Percentiles rank a stretch among this genome's conserved stretches.
Conservation (phyloP, 2,888 invertebrate species). For the Dioctria rufipes region DNA sequence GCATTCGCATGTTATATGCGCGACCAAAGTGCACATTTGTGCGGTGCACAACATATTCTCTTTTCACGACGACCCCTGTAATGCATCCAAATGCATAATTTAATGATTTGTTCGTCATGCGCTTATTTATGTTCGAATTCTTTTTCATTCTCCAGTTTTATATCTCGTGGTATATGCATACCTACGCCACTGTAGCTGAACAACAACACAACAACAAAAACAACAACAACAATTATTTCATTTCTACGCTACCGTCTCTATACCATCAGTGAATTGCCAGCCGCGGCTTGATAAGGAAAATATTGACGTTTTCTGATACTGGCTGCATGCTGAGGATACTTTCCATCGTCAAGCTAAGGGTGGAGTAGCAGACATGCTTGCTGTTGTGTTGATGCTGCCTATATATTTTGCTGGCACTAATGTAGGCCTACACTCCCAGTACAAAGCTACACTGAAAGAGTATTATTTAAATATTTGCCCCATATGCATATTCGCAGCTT, state of each 20-base stretch:
- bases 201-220: too few species aligned
- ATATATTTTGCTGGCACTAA: background rate
- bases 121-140: background rate
- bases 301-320: background rate
- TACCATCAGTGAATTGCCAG: background rate
- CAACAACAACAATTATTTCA: too few species aligned
- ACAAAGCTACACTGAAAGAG: background rate
- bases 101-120: background rate
- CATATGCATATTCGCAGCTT: background rate
- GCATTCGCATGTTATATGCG: background rate
- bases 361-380: too few species aligned
- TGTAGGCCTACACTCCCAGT: background rate
- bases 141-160: background rate
- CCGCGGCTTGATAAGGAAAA: constrained; percentile 15
- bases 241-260: too few species aligned
- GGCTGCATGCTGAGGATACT: background rate
- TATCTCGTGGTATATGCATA: too few species aligned
- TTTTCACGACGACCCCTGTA: background rate
- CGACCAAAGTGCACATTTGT: background rate
- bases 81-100: background rate
- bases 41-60: background rate
- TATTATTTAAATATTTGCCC: constrained; percentile 26
- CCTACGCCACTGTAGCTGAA: too few species aligned
- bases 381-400: too few species aligned
- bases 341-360: background rate